Percentiles rank a stretch among this genome's conserved stretches.
These are phyloP conservation scores for Spheniscus mendiculus DNA, from an alignment of 2,113 vertebrate genomes.

Conservation along the genomic window DNA sequence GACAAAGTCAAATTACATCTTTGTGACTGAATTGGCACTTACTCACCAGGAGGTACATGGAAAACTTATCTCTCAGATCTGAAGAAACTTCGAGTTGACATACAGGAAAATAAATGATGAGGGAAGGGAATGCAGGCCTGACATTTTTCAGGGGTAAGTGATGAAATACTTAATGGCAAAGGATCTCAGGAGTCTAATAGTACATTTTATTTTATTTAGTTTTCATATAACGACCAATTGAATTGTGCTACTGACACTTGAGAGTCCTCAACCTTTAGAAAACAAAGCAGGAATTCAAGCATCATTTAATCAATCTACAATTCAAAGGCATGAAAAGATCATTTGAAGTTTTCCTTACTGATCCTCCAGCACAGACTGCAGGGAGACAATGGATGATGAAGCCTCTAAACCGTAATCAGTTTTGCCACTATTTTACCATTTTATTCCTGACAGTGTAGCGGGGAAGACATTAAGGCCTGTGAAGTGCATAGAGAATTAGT, in stretches of 20 bases:
- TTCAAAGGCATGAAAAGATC: not conserved
- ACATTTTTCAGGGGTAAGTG: not conserved
- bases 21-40: constrained; percentile 30
- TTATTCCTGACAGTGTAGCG: not conserved
- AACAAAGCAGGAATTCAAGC: not conserved
- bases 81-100: not conserved
- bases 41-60: not conserved
- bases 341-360: not conserved
- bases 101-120: not conserved
- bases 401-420: not conserved
- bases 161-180: not conserved
- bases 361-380: not conserved
- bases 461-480: not conserved
- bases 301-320: not conserved
- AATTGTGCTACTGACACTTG: not conserved
- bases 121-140: not conserved
- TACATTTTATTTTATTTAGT: not conserved
- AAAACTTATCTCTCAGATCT: not conserved
- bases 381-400: not conserved
- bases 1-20: constrained; percentile 39
- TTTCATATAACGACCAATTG: not conserved
- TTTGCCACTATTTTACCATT: not conserved
- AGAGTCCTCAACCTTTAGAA: not conserved
- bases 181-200: not conserved
- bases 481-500: not conserved